These are phyloP conservation scores for Papilio glaucus DNA, from an alignment of 1,140 invertebrate genomes.

Conservation along the genomic window DNA sequence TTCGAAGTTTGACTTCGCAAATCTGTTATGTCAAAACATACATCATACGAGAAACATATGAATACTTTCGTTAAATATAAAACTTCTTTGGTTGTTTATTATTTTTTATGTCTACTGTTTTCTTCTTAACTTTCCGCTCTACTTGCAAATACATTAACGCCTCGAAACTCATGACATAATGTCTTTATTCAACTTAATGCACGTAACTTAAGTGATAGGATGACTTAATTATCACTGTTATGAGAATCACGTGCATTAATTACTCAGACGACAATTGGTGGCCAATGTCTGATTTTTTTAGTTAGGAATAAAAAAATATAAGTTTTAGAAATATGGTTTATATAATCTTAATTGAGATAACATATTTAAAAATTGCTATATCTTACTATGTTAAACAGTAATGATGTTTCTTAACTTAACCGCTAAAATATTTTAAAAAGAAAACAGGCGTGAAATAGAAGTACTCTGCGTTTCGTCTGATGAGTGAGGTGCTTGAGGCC, in stretches of 20 bases:
- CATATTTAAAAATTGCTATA: too few relatives aligned
- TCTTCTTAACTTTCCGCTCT: slow-evolving; percentile 9
- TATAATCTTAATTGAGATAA: too few relatives aligned
- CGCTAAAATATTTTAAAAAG: too few relatives aligned
- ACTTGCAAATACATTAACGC: slow-evolving; percentile 4
- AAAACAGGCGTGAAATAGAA: too few relatives aligned
- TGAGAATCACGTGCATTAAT: background rate
- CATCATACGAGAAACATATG: too few relatives aligned
- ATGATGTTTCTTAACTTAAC: too few relatives aligned
- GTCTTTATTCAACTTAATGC: background rate
- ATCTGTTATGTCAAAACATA: too few relatives aligned
- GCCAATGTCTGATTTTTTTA: background rate
- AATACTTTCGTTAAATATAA: background rate
- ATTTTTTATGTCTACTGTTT: background rate
- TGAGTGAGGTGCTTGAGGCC: too few relatives aligned
- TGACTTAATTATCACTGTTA: background rate
- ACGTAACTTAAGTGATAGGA: background rate
- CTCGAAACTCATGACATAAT: slow-evolving; percentile 1
- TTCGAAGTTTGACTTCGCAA: too few relatives aligned
- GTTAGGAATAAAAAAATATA: background rate
- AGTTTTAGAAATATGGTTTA: too few relatives aligned
- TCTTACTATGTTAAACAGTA: too few relatives aligned
- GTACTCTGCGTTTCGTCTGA: too few relatives aligned
- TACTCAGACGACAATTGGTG: background rate
- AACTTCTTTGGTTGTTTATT: background rate